Evolutionary conservation across 2,113 vertebrate genomes (phyloP).

Genomic region (Phylloscopus trochiloides): DNA sequence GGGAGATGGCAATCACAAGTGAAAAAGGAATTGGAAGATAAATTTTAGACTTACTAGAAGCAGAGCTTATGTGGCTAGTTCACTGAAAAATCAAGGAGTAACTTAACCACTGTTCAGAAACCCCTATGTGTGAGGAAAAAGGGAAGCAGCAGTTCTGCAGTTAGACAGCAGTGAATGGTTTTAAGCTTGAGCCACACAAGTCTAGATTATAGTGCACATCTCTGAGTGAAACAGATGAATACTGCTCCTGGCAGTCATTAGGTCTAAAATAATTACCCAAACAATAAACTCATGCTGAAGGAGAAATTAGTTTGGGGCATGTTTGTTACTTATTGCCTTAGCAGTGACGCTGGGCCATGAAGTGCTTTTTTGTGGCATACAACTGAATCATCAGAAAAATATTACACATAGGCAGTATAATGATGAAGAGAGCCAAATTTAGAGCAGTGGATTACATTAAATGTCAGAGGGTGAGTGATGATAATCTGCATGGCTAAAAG

Average conservation of each 20-base stretch:
- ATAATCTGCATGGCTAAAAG: background rate
- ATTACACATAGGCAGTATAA: background rate
- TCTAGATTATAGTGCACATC: background rate
- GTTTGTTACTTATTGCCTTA: background rate
- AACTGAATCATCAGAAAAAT: background rate
- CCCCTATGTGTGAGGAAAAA: rapidly evolving
- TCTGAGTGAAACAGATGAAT: background rate
- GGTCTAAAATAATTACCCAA: background rate
- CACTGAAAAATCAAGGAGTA: background rate
- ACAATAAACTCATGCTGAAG: background rate
- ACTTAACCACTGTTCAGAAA: background rate
- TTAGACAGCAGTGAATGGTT: background rate
- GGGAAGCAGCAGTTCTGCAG: background rate
- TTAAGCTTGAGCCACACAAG: background rate
- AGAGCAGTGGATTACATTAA: background rate
- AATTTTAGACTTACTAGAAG: background rate
- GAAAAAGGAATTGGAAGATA: background rate
- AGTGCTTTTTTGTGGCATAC: background rate
- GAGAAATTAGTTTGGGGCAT: background rate
- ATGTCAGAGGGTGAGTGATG: background rate
- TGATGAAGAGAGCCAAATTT: background rate
- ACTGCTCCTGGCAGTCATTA: background rate
- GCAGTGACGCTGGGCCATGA: background rate
- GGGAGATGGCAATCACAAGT: background rate
- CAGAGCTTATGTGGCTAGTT: background rate